Evolutionary conservation across 2,888 invertebrate genomes (phyloP), one percentile per base, ranked within the genome.

Genomic region (Notodonta ziczac): DNA sequence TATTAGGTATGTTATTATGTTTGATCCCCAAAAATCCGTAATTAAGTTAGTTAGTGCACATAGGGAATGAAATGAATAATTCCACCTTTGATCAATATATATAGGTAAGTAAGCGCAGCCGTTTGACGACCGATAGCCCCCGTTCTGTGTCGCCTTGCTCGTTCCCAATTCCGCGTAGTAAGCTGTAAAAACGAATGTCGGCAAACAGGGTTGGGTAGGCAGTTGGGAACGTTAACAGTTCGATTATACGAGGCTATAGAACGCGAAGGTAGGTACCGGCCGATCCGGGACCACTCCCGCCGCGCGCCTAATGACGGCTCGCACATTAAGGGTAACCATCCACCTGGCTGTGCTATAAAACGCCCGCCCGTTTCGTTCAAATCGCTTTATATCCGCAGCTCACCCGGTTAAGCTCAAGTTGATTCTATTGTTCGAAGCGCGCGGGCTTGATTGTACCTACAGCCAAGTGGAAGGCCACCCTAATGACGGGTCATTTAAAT

Each of bases 401-500:
- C 24, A 24, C 24, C 24, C 24, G 24, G 24, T 24, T 24, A 24
- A 24, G 24, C 24, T 24, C 24, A 24, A 24, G 24, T 24, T 24
- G 24, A 24, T 24, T 24, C 24, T 24, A 24, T 24, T 24, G 24
- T 24, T 24, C 24, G 24, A 24, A 24, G 24, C 2, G 24, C 24
- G 24, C 24, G 24, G 24, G 24, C 24, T 24, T 24, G 24, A 24
- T 24, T 2, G 24, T 24, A 24, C 24, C 24, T 24, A 24, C 24
- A 24, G 24, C 24, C 24, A 24, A 24, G 24, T 24, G 24, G 24
- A 24, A 24, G 1, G 24, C 24, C 24, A 24, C 24, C 85, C 87
- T 91, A 90, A 92, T 93, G 90, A 90, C 86, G 89, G 89, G 87
- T 85, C 87, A 93, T 92, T 92, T 89, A 91, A 91, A 93, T 90